Evolutionary conservation across 2,113 vertebrate genomes (phyloP).

Genomic region (Chitala chitala): DNA sequence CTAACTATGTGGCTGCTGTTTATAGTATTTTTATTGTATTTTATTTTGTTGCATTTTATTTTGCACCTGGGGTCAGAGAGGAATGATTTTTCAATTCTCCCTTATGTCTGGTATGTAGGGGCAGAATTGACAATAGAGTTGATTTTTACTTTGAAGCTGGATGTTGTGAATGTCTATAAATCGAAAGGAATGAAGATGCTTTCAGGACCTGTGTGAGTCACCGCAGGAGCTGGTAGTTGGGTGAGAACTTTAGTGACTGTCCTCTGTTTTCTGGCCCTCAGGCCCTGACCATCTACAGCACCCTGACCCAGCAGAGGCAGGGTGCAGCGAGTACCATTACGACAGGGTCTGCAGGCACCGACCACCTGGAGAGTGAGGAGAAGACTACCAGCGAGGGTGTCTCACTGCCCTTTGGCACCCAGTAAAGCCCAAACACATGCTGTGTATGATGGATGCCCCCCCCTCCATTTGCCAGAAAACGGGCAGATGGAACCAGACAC

Average conservation of each 20-base stretch:
- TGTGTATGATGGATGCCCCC: background rate
- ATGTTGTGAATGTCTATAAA: background rate
- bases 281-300: conserved; percentile 63
- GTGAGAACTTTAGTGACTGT: background rate
- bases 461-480: no score
- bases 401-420: background rate
- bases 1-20: no score
- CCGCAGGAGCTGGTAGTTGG: background rate
- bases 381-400: background rate
- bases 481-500: background rate
- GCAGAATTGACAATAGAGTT: no score
- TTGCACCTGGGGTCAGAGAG: no score
- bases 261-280: conserved; percentile 20
- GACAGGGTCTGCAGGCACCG: background rate
- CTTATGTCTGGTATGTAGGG: no score
- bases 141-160: no score
- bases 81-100: no score
- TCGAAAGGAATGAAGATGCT: no score
- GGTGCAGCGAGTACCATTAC: background rate
- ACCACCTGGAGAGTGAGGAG: conserved; percentile 9
- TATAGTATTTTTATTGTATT: no score
- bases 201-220: background rate
- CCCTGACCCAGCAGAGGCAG: conserved; percentile 40
- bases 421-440: conserved; percentile 19
- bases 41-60: no score